Conservation (phyloP, 2,888 invertebrate species). For the Halictus ligatus region DNA sequence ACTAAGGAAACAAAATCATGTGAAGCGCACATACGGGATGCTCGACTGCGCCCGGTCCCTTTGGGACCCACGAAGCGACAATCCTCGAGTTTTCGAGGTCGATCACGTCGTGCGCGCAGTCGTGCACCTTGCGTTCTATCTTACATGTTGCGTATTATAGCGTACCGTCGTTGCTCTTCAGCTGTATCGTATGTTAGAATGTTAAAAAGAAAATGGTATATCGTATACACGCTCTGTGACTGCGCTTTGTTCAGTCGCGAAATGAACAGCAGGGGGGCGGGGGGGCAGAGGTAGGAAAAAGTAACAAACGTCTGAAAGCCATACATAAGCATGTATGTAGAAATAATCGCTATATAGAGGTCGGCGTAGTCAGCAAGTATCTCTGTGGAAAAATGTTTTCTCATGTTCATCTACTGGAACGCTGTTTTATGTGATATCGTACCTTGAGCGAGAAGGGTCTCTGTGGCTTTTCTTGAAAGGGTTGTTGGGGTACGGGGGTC, state of each 20-base stretch:
- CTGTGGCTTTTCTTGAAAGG: slow-evolving; percentile 85
- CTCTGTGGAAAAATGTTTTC: slow-evolving; percentile 21
- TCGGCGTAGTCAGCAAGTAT: slow-evolving; percentile 44
- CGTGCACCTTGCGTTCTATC: slow-evolving; percentile 24
- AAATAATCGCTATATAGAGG: slow-evolving; percentile 49
- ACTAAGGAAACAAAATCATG: slow-evolving; percentile 36
- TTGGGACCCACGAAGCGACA: background rate
- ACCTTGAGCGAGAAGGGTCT: slow-evolving; percentile 88
- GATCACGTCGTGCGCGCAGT: background rate
- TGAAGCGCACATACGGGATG: slow-evolving; percentile 42
- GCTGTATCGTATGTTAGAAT: slow-evolving; percentile 47
- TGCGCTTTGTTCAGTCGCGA: slow-evolving; percentile 37
- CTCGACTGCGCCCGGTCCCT: background rate
- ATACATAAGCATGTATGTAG: slow-evolving; percentile 65
- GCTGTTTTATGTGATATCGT: slow-evolving; percentile 73
- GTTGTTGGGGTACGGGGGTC: slow-evolving; percentile 79
- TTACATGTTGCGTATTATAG: slow-evolving; percentile 47
- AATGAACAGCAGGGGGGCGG: slow-evolving; percentile 24
- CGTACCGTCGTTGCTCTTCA: slow-evolving; percentile 34
- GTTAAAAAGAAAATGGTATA: slow-evolving; percentile 32
- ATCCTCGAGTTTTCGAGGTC: background rate
- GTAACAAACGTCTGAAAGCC: slow-evolving; percentile 62
- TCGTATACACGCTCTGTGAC: slow-evolving; percentile 29
- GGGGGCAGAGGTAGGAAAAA: background rate
- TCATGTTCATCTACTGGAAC: slow-evolving; percentile 42